Conservation (phyloP, 2,113 vertebrate species). For the Suncus etruscus region DNA sequence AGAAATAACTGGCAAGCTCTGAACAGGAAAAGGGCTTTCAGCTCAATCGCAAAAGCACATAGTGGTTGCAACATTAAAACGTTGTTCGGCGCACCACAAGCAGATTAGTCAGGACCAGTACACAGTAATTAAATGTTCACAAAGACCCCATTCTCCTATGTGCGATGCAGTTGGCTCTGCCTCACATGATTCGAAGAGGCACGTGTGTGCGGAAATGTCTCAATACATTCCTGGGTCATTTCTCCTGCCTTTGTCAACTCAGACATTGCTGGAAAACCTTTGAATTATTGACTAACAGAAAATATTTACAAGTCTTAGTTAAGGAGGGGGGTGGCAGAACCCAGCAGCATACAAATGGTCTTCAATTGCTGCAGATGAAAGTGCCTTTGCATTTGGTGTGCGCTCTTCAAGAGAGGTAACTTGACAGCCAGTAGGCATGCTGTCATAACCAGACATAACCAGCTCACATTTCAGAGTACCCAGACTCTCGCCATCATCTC, state of each 20-base stretch:
- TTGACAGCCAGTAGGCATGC: background rate
- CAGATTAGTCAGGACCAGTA: slow-evolving; percentile 46
- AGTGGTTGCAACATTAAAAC: slow-evolving; percentile 36
- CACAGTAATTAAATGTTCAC: slow-evolving; percentile 47
- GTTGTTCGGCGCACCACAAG: slow-evolving; percentile 45
- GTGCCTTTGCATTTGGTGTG: background rate
- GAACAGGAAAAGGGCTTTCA: slow-evolving; percentile 58
- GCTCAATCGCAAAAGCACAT: slow-evolving; percentile 46
- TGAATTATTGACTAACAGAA: slow-evolving; percentile 18
- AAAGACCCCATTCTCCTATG: slow-evolving; percentile 40
- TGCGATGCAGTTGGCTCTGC: slow-evolving; percentile 34
- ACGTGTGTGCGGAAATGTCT: background rate
- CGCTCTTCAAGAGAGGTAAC: background rate
- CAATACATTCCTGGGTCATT: slow-evolving; percentile 15
- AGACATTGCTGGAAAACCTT: slow-evolving; percentile 40
- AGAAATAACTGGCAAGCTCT: slow-evolving; percentile 63
- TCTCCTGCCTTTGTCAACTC: slow-evolving; percentile 61
- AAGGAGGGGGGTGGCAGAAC: background rate
- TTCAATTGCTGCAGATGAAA: slow-evolving; percentile 42
- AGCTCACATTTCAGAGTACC: background rate
- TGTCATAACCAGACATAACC: background rate
- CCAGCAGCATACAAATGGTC: background rate
- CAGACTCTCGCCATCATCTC: background rate
- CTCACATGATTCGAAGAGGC: slow-evolving; percentile 18
- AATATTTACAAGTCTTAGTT: slow-evolving; percentile 43